A percentile compares a stretch with the other conserved stretches of the same genome.
Conservation (phyloP, 2,797 vertebrate species). For the Astyanax mexicanus region DNA sequence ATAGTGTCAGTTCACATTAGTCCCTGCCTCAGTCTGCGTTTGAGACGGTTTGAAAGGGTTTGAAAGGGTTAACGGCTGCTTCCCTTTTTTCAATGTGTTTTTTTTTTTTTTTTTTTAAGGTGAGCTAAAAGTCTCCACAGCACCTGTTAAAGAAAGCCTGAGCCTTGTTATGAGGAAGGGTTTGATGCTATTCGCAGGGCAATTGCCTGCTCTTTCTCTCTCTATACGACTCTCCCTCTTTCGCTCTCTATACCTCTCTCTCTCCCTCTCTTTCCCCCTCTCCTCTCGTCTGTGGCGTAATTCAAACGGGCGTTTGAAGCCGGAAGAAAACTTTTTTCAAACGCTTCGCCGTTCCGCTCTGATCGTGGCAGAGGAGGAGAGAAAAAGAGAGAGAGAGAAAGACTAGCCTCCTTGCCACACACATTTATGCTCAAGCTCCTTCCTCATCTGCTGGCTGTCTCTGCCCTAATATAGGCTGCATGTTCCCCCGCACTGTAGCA, state of each 20-base stretch:
- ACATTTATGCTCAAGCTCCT: conserved; percentile 48
- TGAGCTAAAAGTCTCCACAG: conserved; percentile 17
- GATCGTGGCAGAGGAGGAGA: conserved; percentile 58
- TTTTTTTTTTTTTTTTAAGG: background rate
- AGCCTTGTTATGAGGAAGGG: conserved; percentile 13
- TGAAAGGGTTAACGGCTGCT: conserved; percentile 30
- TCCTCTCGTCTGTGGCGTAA: conserved; percentile 67
- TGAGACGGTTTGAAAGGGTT: conserved; percentile 32
- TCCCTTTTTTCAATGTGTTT: too few species aligned
- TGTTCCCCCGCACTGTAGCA: conserved; percentile 41
- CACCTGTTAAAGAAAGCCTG: conserved; percentile 43
- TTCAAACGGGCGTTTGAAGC: conserved; percentile 74
- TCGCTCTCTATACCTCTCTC: conserved; percentile 11
- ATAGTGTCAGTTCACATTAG: conserved; percentile 40
- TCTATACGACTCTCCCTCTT: conserved; percentile 17
- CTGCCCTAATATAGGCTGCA: conserved; percentile 46
- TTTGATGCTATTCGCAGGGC: conserved; percentile 45
- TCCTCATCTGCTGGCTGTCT: conserved; percentile 40
- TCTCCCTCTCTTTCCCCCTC: conserved; percentile 8
- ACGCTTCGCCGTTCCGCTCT: conserved; percentile 61
- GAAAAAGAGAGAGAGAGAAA: conserved; percentile 22
- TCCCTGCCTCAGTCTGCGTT: conserved; percentile 3
- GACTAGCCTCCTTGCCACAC: conserved; percentile 52
- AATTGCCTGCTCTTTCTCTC: conserved; percentile 17
- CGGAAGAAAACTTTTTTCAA: conserved; percentile 73